Evolutionary conservation across 2,113 vertebrate species (phyloP), one percentile per base, ranked within the genome.

Genomic region (Podiceps cristatus): DNA sequence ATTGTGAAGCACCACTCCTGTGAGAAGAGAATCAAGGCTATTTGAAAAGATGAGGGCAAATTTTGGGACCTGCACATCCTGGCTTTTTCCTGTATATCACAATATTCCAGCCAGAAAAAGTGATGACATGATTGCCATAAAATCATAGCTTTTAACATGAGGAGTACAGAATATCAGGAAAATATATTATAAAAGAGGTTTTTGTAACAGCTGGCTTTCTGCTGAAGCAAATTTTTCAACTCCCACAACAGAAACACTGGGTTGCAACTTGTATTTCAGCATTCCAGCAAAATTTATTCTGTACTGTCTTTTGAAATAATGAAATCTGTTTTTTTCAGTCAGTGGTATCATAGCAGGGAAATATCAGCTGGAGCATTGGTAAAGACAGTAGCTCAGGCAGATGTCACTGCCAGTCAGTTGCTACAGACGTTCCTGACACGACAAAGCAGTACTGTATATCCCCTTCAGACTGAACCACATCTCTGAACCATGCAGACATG

Each of bases 181-280:
- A 96, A 93, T 31, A 90, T n/a, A 86, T 74, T 35, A 80, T 91
- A 93, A 92, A 96, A 83, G 42, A 93, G 37, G 6, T 16, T 91
- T 95, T 79, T 88, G 13, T 77, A 96, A 86, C 87, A 96, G 77
- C 91, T 96, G 87, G 42, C 33, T 90, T 88, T 94, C 33, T 95
- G 53, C 62, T 91, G 55, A 93, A 91, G 74, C 76, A 88, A 96
- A 76, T 83, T 83, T 96, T 96, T 97, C 91, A 90, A 94, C 94
- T 96, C 95, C 94, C 95, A 96, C 89, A 91, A 83, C 62, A 95
- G 89, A 68, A 52, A 75, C 78, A 55, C 44, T 93, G 81, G 28
- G 37, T 53, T 92, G 77, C 35, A 94, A 91, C 69, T 96, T 86
- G 62, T 79, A 83, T 88, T 91, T 96, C 93, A 96, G 58, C 28